phyloP scores from a whole-genome alignment of 1,140 invertebrate genomes.

The Pectinophora gossypiella region DNA sequence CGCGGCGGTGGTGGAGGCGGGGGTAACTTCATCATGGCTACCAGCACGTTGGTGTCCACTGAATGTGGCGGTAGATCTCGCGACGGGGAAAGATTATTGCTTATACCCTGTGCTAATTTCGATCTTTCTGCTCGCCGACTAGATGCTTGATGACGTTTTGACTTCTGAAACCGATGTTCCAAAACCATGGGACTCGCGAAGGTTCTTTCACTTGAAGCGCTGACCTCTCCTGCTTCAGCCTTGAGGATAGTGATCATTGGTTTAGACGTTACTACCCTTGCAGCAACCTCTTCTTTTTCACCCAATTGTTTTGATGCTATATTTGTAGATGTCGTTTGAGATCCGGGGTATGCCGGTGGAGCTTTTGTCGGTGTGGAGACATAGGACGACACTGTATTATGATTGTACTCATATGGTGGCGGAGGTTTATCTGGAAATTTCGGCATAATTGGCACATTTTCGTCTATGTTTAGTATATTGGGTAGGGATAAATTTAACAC shows the following conservation, averaged over 20 bases:
- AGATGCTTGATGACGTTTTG: conserved; percentile 62
- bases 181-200: conserved; percentile 67
- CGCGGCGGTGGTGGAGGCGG: conserved; percentile 75
- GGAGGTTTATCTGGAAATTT: conserved; percentile 56
- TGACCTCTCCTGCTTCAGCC: conserved; percentile 78
- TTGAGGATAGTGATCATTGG: conserved; percentile 82
- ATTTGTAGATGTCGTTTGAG: conserved; percentile 10
- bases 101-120: conserved; percentile 58
- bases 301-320: conserved; percentile 33
- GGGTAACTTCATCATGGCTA: conserved; percentile 77
- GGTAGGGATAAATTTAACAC: conserved; percentile 66
- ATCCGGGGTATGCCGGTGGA: conserved; percentile 56
- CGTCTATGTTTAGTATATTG: conserved; percentile 59
- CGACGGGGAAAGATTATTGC: conserved; percentile 48
- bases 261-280: conserved; percentile 80
- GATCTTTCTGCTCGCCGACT: conserved; percentile 61
- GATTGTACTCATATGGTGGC: conserved; percentile 66
- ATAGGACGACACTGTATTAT: conserved; percentile 47
- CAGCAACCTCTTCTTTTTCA: conserved; percentile 78
- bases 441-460: conserved; percentile 20
- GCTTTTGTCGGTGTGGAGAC: conserved; percentile 32
- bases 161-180: conserved; percentile 67
- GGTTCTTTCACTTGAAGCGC: conserved; percentile 54
- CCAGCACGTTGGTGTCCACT: conserved; percentile 75
- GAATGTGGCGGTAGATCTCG: conserved; percentile 41